Percentiles rank a stretch among this genome's conserved stretches.
Evolutionary conservation across 2,113 vertebrate species (phyloP).

Genomic region (Apeltes quadracus): DNA sequence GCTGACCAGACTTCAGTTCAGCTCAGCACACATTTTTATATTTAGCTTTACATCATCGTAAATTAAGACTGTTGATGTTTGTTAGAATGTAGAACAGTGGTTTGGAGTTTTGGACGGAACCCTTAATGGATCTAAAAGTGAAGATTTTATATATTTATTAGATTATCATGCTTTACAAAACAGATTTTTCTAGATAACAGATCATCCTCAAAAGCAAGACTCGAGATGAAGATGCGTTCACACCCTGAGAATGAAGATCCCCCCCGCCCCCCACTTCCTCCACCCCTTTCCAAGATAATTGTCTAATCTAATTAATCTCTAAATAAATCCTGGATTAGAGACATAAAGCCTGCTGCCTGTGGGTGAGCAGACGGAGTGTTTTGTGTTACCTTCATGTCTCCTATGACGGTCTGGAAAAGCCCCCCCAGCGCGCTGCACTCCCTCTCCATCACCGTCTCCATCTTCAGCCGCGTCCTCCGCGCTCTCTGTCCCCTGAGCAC

Average conservation of each 20-base stretch:
- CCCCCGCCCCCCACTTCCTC: neutral
- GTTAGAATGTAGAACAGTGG: no score
- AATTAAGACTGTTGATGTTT: no score
- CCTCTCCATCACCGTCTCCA: conserved; percentile 82
- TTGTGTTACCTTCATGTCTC: conserved; percentile 81
- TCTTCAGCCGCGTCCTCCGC: conserved; percentile 47
- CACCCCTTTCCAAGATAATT: conserved; percentile 13
- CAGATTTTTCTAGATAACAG: neutral
- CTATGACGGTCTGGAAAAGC: conserved; percentile 82
- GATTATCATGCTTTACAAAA: no score
- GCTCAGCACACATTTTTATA: no score
- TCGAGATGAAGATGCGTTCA: neutral
- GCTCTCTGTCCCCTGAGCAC: conserved; percentile 5
- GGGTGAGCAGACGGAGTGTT: no score
- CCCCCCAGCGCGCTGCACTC: conserved; percentile 84
- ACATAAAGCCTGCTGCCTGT: no score
- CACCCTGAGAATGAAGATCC: neutral
- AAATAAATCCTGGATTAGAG: no score
- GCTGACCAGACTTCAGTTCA: no score
- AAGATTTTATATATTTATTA: no score
- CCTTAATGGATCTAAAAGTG: no score
- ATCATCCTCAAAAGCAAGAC: neutral
- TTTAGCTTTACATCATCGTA: no score
- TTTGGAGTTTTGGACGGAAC: no score
- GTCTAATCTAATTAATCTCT: conserved; percentile 38